phyloP scores from a whole-genome alignment of 37 sponge, comb jelly and placozoan species.

The Spongilla lacustris region DNA sequence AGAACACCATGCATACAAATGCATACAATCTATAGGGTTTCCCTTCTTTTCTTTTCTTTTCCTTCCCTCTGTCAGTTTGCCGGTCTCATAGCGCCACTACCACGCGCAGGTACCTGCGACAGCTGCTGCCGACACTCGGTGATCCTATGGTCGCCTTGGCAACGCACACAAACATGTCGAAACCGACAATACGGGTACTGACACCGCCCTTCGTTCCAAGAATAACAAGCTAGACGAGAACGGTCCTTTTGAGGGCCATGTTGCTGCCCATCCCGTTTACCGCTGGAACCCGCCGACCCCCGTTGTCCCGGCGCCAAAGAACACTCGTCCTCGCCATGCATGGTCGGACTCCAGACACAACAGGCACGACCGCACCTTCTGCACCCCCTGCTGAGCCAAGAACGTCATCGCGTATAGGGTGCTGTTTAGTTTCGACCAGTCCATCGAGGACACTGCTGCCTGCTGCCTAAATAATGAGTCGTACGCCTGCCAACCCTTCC shows the following conservation, averaged over 20 bases:
- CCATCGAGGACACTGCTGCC: not conserved
- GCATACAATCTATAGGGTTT: no score
- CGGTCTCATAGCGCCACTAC: not conserved
- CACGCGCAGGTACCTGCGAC: not conserved
- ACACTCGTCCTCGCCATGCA: constrained; percentile 10
- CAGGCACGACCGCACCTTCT: not conserved
- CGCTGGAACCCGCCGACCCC: not conserved
- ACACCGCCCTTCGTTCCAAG: constrained; percentile 3
- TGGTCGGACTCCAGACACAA: constrained; percentile 1
- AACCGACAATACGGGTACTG: constrained; percentile 4
- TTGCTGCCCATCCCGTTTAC: not conserved
- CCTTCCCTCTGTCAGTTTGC: not conserved
- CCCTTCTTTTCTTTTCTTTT: no score
- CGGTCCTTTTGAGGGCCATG: not conserved
- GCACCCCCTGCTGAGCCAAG: constrained; percentile 6
- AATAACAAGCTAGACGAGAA: not conserved
- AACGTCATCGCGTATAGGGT: constrained; percentile 6
- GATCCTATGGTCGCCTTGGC: constrained; percentile 7
- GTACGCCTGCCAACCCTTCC: constrained; percentile 21
- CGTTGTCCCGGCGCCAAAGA: not conserved
- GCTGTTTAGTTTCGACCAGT: constrained; percentile 27
- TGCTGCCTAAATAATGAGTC: constrained; percentile 20
- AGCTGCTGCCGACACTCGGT: not conserved
- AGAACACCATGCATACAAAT: not conserved
- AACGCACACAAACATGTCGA: constrained; percentile 16